phyloP scores from a whole-genome alignment of 2,113 vertebrate species.

The Odocoileus virginianus region DNA sequence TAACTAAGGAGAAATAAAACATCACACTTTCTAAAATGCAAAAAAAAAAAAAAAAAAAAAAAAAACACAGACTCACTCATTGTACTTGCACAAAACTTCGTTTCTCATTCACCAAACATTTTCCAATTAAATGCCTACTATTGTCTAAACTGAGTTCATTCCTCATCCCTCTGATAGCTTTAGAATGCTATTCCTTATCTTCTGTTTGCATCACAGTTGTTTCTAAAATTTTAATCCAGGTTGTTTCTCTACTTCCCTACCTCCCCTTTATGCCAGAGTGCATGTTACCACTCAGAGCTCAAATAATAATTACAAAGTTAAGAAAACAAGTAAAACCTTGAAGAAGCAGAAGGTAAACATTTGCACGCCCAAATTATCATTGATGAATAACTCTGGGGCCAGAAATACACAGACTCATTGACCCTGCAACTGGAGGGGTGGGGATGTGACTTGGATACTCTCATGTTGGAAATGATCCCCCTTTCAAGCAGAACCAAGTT shows the following conservation, averaged over 20 bases:
- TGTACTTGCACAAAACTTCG: not conserved
- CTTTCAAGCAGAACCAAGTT: not conserved
- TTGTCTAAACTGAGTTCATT: not conserved
- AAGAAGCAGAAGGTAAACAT: not conserved
- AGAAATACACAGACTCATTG: not conserved
- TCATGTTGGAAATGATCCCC: accelerated
- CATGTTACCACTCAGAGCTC: not conserved
- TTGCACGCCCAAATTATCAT: not conserved
- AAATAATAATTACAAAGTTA: not conserved
- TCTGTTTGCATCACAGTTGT: not conserved
- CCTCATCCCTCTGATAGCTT: not conserved
- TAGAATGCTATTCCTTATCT: not conserved
- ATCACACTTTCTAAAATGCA: too few relatives aligned
- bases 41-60: not conserved
- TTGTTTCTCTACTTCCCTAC: not conserved
- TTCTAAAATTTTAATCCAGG: not conserved
- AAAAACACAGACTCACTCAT: not conserved
- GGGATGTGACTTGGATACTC: not conserved
- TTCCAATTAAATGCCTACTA: not conserved
- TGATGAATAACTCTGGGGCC: not conserved
- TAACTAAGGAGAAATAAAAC: too few relatives aligned
- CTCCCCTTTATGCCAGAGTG: not conserved
- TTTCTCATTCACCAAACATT: not conserved
- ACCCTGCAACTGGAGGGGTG: not conserved
- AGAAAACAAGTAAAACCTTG: not conserved